These are phyloP conservation scores for Campoletis raptor DNA, from an alignment of 2,888 invertebrate species.

Conservation along the genomic window DNA sequence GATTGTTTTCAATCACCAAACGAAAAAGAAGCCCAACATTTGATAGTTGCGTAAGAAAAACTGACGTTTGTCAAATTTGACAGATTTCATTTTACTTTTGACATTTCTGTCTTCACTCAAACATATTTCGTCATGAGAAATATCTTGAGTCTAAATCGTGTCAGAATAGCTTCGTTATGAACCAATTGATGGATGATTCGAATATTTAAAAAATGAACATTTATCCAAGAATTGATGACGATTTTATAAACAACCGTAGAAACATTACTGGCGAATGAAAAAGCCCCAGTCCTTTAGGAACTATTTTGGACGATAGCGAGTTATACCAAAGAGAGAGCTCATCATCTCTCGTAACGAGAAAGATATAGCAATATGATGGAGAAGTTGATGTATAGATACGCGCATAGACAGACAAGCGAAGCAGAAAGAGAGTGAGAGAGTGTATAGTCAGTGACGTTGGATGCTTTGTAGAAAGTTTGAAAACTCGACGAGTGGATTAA, in stretches of 20 bases:
- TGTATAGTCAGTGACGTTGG: conserved; percentile 71
- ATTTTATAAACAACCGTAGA: neutral
- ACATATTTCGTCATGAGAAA: neutral
- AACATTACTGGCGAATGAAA: neutral
- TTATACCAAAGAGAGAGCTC: conserved; percentile 60
- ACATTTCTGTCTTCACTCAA: neutral
- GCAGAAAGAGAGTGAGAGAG: conserved; percentile 54
- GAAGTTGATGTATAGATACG: conserved; percentile 55
- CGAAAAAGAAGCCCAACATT: neutral
- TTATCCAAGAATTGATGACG: conserved; percentile 10
- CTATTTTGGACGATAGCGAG: conserved; percentile 26
- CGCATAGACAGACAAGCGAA: conserved; percentile 70
- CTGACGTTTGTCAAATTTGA: neutral
- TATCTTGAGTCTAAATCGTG: neutral
- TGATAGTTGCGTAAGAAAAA: neutral
- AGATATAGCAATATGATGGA: conserved; percentile 61
- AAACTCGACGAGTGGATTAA: conserved; percentile 85
- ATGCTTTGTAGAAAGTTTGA: conserved; percentile 85
- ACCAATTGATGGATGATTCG: neutral
- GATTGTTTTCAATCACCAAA: neutral
- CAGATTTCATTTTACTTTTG: neutral
- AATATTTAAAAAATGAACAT: neutral
- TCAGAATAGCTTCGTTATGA: neutral
- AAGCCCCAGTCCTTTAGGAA: conserved; percentile 3
- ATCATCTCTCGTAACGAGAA: conserved; percentile 58